These are phyloP conservation scores for Temnothorax ravouxi DNA, from an alignment of 2,888 invertebrate genomes.

Conservation along the genomic window DNA sequence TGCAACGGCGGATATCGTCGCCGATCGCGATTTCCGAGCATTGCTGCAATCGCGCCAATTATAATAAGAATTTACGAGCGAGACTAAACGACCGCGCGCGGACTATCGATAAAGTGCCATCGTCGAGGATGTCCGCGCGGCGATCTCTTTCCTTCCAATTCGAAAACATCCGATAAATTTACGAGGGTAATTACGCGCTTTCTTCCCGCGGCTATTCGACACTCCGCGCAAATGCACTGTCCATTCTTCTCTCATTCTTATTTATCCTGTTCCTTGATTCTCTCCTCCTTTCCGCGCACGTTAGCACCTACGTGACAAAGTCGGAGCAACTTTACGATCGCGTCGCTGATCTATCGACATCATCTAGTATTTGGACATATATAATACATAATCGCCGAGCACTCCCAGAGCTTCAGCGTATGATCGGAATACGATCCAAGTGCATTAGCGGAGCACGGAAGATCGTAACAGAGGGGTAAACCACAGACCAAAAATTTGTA, in stretches of 20 bases:
- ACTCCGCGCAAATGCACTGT: conserved; percentile 54
- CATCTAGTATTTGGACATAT: conserved; percentile 17
- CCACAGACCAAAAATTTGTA: not conserved
- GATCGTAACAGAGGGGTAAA: not conserved
- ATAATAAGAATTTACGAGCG: conserved; percentile 82
- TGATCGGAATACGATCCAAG: not conserved
- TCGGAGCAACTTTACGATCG: conserved; percentile 31
- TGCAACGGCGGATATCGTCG: conserved; percentile 29
- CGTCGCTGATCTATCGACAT: conserved; percentile 31
- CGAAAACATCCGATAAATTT: conserved; percentile 67
- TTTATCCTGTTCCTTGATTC: conserved; percentile 31
- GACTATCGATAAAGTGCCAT: conserved; percentile 76
- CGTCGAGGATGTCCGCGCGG: conserved; percentile 47
- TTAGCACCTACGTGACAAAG: conserved; percentile 28
- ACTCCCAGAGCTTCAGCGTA: not conserved
- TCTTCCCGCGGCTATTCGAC: conserved; percentile 60
- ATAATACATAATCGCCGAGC: not conserved
- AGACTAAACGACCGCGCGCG: conserved; percentile 60
- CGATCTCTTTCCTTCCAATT: not conserved
- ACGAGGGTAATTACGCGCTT: conserved; percentile 73
- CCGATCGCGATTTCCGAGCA: conserved; percentile 75
- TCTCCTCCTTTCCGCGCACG: not conserved
- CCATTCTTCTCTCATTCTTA: conserved; percentile 39
- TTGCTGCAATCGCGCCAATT: conserved; percentile 77
- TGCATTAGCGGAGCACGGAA: conserved; percentile 16